Conservation (phyloP, 2,113 vertebrate genomes). For the Alectura lathami region DNA sequence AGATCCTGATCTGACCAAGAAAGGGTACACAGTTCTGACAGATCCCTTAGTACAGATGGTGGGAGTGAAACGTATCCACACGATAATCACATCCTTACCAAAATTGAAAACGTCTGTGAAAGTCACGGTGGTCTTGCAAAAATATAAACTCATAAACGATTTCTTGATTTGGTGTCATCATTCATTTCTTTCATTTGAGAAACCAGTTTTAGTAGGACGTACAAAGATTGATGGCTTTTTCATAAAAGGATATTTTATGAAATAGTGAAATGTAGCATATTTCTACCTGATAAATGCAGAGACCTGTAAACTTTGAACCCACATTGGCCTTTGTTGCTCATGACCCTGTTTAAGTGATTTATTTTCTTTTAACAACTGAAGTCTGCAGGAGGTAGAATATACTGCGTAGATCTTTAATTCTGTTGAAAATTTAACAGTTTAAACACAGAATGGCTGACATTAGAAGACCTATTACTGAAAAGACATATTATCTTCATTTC, state of each 20-base stretch:
- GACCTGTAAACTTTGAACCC: conserved; percentile 89
- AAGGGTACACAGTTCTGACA: conserved; percentile 64
- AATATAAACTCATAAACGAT: conserved; percentile 79
- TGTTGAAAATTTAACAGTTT: conserved; percentile 61
- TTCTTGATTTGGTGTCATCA: conserved; percentile 77
- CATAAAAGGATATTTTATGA: conserved; percentile 80
- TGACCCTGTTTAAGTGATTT: conserved; percentile 90
- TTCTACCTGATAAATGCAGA: conserved; percentile 92
- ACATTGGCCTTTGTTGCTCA: conserved; percentile 88
- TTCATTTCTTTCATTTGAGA: conserved; percentile 80
- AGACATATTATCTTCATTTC: conserved; percentile 42
- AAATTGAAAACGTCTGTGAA: conserved; percentile 83
- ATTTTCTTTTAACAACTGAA: conserved; percentile 79
- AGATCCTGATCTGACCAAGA: conserved; percentile 60
- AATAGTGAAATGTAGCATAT: conserved; percentile 83
- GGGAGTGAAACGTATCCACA: conserved; percentile 85
- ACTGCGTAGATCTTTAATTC: conserved; percentile 60
- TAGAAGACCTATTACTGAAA: background rate
- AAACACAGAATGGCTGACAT: conserved; percentile 49
- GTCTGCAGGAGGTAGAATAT: conserved; percentile 63
- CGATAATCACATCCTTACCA: conserved; percentile 80
- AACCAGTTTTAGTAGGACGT: conserved; percentile 71
- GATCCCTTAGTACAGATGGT: conserved; percentile 73
- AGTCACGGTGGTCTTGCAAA: conserved; percentile 84
- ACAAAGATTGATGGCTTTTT: conserved; percentile 80